Conservation (phyloP, 2,888 invertebrate genomes). For the Seira ritae region DNA sequence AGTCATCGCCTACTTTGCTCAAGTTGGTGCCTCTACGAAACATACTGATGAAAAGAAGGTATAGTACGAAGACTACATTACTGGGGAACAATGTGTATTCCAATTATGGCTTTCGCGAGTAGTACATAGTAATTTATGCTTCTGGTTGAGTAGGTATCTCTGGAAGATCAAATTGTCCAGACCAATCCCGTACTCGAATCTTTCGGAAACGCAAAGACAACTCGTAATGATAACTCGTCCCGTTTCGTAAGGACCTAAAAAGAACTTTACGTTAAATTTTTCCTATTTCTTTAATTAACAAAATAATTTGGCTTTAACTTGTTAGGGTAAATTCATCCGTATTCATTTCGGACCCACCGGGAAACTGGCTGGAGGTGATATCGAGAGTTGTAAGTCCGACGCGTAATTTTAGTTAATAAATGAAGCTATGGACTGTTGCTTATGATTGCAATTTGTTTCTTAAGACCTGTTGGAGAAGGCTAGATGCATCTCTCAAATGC, state of each 20-base stretch:
- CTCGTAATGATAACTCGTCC: constrained; percentile 99
- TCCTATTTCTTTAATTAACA: background rate
- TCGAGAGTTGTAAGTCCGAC: constrained; percentile 99
- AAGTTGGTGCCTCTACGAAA: constrained; percentile 92
- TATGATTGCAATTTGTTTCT: constrained; percentile 53
- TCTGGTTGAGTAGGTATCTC: constrained; percentile 74
- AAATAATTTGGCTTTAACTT: background rate
- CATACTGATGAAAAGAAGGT: constrained; percentile 78
- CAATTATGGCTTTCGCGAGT: background rate
- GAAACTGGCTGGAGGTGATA: constrained; percentile 99
- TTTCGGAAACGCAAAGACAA: constrained; percentile 99
- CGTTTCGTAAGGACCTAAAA: constrained; percentile 95
- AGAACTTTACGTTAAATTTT: constrained; percentile 20
- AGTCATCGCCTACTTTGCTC: constrained; percentile 99
- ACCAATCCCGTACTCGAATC: constrained; percentile 99
- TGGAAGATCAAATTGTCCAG: constrained; percentile 99
- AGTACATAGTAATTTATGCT: background rate
- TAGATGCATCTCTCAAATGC: constrained; percentile 99
- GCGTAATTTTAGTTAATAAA: too few species aligned
- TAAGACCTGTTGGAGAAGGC: constrained; percentile 99
- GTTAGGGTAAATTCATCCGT: constrained; percentile 99
- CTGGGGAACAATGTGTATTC: background rate
- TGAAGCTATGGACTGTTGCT: background rate
- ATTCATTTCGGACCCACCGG: constrained; percentile 99
- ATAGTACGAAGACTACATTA: background rate